A percentile compares a stretch with the other conserved stretches of the same genome.
Conservation (phyloP, 2,797 vertebrate species). For the Platyrinchus mystaceus region DNA sequence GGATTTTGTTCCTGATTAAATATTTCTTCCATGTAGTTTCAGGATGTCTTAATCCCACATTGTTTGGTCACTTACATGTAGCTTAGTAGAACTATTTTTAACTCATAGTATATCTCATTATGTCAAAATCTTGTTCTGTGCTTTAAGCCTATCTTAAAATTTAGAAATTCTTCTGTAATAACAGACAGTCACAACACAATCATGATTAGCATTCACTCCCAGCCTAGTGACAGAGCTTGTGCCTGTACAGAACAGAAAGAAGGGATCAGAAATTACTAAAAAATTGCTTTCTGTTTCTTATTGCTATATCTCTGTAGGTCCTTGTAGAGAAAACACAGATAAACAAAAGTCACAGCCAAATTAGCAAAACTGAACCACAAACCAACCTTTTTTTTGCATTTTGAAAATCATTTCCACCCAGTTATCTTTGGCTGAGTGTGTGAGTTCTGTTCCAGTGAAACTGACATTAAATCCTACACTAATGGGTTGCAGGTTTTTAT, state of each 20-base stretch:
- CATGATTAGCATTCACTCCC: neutral
- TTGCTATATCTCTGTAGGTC: neutral
- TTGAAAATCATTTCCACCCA: constrained; percentile 1
- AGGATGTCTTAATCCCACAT: neutral
- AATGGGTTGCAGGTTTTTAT: neutral
- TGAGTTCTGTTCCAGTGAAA: neutral
- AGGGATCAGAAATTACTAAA: neutral
- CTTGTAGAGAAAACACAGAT: neutral
- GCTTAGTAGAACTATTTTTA: neutral
- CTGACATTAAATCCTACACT: neutral
- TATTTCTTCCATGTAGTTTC: neutral
- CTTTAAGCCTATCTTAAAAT: neutral
- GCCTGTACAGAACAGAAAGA: neutral
- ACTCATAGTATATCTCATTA: neutral
- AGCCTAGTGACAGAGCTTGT: neutral
- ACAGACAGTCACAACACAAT: neutral
- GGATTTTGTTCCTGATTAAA: neutral
- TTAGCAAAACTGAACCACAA: neutral
- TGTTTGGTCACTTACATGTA: neutral
- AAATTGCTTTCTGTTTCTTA: neutral
- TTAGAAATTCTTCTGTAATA: neutral
- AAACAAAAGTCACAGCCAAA: neutral
- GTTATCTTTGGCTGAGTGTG: constrained; percentile 16
- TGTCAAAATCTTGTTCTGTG: neutral
- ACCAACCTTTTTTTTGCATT: neutral